phyloP scores from a whole-genome alignment of 1,140 invertebrate species.

The Cyrtorhinus lividipennis region DNA sequence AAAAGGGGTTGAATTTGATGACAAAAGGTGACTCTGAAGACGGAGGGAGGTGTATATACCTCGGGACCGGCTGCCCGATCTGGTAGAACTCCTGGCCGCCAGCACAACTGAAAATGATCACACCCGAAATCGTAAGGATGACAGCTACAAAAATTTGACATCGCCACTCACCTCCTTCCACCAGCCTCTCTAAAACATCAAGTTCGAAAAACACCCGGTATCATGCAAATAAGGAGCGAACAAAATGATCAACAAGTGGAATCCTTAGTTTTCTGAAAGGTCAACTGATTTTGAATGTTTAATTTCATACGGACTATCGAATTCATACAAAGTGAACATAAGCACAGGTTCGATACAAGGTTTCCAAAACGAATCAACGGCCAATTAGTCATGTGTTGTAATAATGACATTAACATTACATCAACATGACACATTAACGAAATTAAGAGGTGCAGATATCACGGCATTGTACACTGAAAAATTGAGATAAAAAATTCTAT shows the following conservation, averaged over 20 bases:
- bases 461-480: too few relatives aligned
- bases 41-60: conserved; percentile 11
- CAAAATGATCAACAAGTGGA: background rate
- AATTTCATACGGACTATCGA: background rate
- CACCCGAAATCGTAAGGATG: background rate
- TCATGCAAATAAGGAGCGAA: background rate
- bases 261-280: background rate
- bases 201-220: background rate
- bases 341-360: background rate
- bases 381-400: background rate
- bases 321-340: background rate
- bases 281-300: background rate
- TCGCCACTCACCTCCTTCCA: conserved; percentile 3
- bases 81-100: conserved; percentile 10
- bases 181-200: background rate
- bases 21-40: background rate
- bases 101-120: conserved; percentile 7
- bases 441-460: too few relatives aligned
- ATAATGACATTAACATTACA: too few relatives aligned
- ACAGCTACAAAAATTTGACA: background rate
- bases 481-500: too few relatives aligned
- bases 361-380: background rate
- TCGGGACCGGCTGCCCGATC: conserved; percentile 14
- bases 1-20: background rate
- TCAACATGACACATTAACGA: too few relatives aligned